Evolutionary conservation across 2,888 invertebrate genomes (phyloP).

Genomic region (Nephrotoma flavescens): DNA sequence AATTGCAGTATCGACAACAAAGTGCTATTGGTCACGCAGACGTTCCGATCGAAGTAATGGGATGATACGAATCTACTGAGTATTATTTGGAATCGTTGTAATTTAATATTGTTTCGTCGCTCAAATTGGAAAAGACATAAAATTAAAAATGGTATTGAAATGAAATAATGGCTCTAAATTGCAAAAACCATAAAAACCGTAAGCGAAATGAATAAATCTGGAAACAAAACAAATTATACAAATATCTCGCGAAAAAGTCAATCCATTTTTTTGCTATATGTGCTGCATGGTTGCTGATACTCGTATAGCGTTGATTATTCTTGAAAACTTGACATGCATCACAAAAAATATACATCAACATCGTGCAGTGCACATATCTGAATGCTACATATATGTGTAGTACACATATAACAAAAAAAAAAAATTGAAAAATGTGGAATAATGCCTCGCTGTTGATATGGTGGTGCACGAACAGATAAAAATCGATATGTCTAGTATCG

Average conservation of each 20-base stretch:
- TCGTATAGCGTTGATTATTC: background rate
- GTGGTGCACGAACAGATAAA: background rate
- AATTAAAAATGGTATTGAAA: background rate
- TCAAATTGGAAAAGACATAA: background rate
- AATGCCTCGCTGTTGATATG: background rate
- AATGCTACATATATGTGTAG: background rate
- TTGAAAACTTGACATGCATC: background rate
- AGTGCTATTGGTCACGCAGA: too few species aligned
- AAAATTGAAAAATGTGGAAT: background rate
- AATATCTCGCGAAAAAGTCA: background rate
- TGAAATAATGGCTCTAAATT: background rate
- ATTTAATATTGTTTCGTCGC: too few species aligned
- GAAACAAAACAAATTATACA: background rate
- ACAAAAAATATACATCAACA: background rate
- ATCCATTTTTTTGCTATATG: background rate
- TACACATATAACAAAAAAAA: background rate
- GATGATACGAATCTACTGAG: too few species aligned
- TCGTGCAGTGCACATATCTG: background rate
- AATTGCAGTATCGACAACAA: too few species aligned
- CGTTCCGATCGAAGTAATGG: too few species aligned
- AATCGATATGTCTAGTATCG: background rate
- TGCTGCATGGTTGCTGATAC: background rate
- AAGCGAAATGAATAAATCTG: background rate
- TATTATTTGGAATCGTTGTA: too few species aligned
- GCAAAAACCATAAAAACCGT: background rate